Evolutionary conservation across 2,888 invertebrate species (phyloP).

Genomic region (Aphelenchoides bicaudatus): DNA sequence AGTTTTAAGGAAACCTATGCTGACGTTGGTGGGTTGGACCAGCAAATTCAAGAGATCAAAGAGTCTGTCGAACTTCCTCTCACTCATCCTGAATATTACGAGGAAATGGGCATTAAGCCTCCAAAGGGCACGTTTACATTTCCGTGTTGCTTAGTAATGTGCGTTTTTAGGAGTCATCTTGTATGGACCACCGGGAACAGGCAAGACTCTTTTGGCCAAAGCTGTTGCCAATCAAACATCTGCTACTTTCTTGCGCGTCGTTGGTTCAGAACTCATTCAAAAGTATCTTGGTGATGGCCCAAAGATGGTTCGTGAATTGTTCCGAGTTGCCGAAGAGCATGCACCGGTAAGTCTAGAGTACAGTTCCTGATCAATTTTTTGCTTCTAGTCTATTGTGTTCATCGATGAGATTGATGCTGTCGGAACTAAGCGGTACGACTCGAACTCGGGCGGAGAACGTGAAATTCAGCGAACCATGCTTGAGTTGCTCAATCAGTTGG

Average conservation of each 20-base stretch:
- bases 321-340: conserved; percentile 98
- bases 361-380: not conserved
- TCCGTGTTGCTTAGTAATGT: too few species aligned
- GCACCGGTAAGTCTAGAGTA: conserved; percentile 69
- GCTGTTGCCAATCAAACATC: conserved; percentile 99
- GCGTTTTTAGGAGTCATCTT: too few species aligned
- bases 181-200: too few species aligned
- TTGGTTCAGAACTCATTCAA: conserved; percentile 97
- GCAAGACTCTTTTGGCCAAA: conserved; percentile 93
- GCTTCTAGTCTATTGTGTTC: conserved; percentile 80
- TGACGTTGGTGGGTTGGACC: conserved; percentile 67
- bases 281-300: conserved; percentile 97
- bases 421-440: conserved; percentile 93
- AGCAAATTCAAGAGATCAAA: conserved; percentile 95
- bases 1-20: conserved; percentile 81
- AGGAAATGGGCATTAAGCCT: conserved; percentile 99
- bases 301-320: conserved; percentile 91
- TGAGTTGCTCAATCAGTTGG: conserved; percentile 93
- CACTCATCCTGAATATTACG: conserved; percentile 98
- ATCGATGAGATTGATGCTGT: conserved; percentile 99
- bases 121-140: conserved; percentile 95
- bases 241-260: conserved; percentile 94
- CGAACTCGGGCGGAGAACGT: conserved; percentile 96
- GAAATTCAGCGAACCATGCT: conserved; percentile 99
- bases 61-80: conserved; percentile 96